These are phyloP conservation scores for Phrynocephalus forsythii DNA, from an alignment of 2,797 vertebrate genomes.

Conservation along the genomic window DNA sequence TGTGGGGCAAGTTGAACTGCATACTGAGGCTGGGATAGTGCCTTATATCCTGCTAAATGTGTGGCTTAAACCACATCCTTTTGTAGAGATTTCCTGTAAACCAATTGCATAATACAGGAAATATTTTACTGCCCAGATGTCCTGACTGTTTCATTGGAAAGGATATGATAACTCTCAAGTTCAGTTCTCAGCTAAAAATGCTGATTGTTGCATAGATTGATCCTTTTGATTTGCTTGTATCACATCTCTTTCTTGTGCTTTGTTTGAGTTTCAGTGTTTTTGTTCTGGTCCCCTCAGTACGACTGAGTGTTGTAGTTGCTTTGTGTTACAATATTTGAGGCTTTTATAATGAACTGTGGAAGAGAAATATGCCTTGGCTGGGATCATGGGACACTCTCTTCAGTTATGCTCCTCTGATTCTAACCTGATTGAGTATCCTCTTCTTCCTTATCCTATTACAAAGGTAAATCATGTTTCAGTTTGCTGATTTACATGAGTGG, in stretches of 20 bases:
- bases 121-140: neutral
- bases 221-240: neutral
- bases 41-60: neutral
- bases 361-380: too few species aligned
- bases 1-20: neutral
- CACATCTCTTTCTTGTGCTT: neutral
- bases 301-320: neutral
- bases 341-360: too few species aligned
- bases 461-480: neutral
- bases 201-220: neutral
- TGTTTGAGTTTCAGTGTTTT: neutral
- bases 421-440: too few species aligned
- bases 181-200: neutral
- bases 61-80: neutral
- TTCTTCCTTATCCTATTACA: neutral
- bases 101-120: neutral
- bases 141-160: conserved; percentile 1
- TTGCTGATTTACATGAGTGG: neutral
- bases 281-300: neutral
- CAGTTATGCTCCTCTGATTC: too few species aligned
- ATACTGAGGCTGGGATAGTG: neutral
- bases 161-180: neutral
- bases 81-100: neutral
- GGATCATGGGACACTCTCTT: too few species aligned
- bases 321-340: neutral